Conservation (phyloP, 2,797 vertebrate genomes). For the Galagoides demidoff region DNA sequence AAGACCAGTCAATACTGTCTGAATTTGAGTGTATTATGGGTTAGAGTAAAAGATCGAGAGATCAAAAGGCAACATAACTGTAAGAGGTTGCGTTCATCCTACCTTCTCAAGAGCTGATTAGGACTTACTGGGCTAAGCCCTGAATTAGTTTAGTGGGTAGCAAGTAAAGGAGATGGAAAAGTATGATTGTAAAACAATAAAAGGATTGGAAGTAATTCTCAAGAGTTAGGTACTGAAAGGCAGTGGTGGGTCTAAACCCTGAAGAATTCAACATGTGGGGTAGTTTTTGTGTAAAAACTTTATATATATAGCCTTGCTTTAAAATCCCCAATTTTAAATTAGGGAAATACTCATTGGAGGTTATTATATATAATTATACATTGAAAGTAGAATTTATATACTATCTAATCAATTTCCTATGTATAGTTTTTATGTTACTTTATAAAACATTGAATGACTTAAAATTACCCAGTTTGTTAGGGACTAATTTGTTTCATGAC, state of each 20-base stretch:
- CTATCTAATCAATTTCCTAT: conserved; percentile 19
- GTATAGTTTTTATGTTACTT: conserved; percentile 9
- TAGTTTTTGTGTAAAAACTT: conserved; percentile 32
- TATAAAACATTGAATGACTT: conserved; percentile 6
- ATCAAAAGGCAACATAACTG: not conserved
- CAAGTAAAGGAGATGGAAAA: not conserved
- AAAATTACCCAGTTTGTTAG: conserved; percentile 55
- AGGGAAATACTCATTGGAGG: not conserved
- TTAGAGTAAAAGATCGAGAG: not conserved
- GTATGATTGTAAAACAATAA: not conserved
- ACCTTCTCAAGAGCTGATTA: not conserved
- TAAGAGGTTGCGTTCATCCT: not conserved
- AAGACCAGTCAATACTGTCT: not conserved
- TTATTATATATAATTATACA: conserved; percentile 38
- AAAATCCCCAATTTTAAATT: conserved; percentile 25
- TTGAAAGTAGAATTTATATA: conserved; percentile 7
- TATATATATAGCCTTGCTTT: not conserved
- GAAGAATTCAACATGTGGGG: not conserved
- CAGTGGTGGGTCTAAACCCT: not conserved
- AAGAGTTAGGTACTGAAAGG: not conserved
- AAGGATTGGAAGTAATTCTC: not conserved
- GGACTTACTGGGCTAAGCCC: not conserved
- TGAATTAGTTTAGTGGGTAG: not conserved
- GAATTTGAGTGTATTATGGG: not conserved
- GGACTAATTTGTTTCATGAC: conserved; percentile 44